Base-by-base conservation (phyloP, 2,113 vertebrate genomes). In the Engystomops pustulosus region DNA sequence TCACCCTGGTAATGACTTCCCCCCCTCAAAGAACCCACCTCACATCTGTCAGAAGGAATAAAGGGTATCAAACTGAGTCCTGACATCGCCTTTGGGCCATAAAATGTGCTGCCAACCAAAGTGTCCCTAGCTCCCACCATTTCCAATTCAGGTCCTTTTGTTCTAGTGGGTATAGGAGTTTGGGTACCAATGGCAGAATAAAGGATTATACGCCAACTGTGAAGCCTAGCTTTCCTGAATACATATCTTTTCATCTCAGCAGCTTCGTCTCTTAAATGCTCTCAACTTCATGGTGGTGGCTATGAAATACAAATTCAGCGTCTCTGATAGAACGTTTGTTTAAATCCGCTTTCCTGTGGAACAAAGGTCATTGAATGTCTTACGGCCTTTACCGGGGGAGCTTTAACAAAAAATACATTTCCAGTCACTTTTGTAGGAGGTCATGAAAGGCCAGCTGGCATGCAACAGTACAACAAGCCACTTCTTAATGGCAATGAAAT, bases 11-110 rank as follows among this genome's bases (percentile, higher is more conserved):
- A 93, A 94, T 93, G 91, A 94, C 93, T 94, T 95, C 89, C 90
- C 91, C n/a, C 75, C 92, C 88, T 88, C 90, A 27, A 86, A 89
- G 92, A 93, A 92, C 89, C 87, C 91, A 93, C 91, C 91, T 92
- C 90, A 45, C 91, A 93, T 92, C 93, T 95, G 94, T 95, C 94
- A 96, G 83, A 76, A 86, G 30, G 92, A 94, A 96, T 95, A 96
- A 96, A 95, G 91, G 91, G 89, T 89, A 90, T 96, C 95, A 95
- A 90, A 89, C 91, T 91, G 91, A 86, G 86, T 86, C 88, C 91
- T 92, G 93, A 95, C 93, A 94, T 88, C 89, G 91, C 91, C 93
- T 88, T 89, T 91, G 89, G 91, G 92, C 92, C 93, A 87, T 86
- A 90, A 87, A 86, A 89, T 87, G 89, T 82, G 88, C 92, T 92